Conservation (phyloP, 2,113 vertebrate species). For the Accipiter virgatus region DNA sequence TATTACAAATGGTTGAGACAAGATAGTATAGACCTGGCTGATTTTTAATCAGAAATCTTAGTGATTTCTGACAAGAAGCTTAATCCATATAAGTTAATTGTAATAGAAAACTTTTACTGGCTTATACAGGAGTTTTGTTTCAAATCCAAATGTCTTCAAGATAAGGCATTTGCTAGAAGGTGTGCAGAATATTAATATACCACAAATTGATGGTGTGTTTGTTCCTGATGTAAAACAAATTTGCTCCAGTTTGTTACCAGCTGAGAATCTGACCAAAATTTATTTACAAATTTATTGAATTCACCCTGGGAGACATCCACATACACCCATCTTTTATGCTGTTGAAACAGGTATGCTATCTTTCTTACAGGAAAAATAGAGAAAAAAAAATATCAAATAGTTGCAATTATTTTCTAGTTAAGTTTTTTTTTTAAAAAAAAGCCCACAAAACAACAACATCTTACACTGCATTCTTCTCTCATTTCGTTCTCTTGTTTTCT, state of each 20-base stretch:
- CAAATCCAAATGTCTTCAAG: neutral
- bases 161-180: neutral
- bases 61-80: neutral
- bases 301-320: neutral
- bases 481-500: neutral
- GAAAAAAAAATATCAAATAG: neutral
- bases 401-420: neutral
- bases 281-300: neutral
- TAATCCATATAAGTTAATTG: neutral
- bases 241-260: neutral
- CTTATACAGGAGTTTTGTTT: neutral
- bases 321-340: neutral
- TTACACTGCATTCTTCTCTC: neutral
- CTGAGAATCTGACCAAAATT: neutral
- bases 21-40: neutral
- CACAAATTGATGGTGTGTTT: neutral
- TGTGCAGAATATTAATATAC: neutral
- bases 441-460: no score
- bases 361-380: neutral
- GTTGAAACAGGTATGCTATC: neutral
- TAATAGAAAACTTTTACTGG: neutral
- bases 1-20: neutral
- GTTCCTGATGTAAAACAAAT: neutral
- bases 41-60: neutral
- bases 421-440: neutral